Evolutionary conservation across 2,113 vertebrate genomes (phyloP), one percentile per base, ranked within the genome.

Genomic region (Chascanopsetta lugubris): DNA sequence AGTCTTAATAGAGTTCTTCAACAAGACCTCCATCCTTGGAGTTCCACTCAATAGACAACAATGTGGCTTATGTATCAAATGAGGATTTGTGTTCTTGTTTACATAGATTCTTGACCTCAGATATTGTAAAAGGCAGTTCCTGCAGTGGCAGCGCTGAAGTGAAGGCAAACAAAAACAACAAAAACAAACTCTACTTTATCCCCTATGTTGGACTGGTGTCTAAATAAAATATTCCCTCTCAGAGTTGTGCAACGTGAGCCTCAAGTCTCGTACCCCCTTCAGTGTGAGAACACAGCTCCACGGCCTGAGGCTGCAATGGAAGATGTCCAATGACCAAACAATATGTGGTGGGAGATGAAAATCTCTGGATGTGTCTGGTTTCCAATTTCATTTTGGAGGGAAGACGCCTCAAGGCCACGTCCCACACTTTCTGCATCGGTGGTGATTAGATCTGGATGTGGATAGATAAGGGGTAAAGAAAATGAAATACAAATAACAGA

Each of bases 301-400:
- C 22, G 63, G 56, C 80, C 75, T 3, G 6, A 63, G 75, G 73
- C 65, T 29, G 48, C 12, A 57, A 46, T 0, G 13, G 63, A 67
- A 60, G 64, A 75, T 56, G 29, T 56, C 56, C 62, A 69, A 54
- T 72, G 58, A 79, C 34, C 34, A 48, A 65, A 70, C 72, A 70
- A 58, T 77, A 74, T 72, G 61, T 67, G 57, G 42, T 30, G 17
- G 51, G 68, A 65, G 58, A 80, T 79, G 27, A 68, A 55, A 70
- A 75, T 71, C 71, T 49, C 46, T 5, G 12, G 45, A 56, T 71
- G 45, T 74, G 72, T 79, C 57, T 4, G 8, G 75, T 76, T 69
- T 85, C 66, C 60, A 58, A 25, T 85, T 83, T 77, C 63, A 78
- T 82, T 70, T n/a, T 68, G 50, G 49, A 61, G 34, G 55, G 20